These are phyloP conservation scores for Gonocerus acuteangulatus DNA, from an alignment of 2,888 invertebrate genomes.

Conservation along the genomic window DNA sequence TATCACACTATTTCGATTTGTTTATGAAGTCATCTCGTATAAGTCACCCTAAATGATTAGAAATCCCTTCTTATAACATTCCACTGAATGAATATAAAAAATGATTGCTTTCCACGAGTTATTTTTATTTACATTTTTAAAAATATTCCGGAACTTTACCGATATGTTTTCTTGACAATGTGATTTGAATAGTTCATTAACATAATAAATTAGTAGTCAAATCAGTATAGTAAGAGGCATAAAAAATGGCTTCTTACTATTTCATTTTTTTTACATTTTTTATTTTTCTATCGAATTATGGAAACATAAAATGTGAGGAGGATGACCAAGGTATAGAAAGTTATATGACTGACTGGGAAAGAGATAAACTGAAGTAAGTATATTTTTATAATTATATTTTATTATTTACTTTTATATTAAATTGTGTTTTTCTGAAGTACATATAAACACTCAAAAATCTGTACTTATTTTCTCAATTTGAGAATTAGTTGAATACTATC, in stretches of 20 bases:
- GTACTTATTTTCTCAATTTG: no score
- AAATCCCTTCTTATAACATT: not conserved
- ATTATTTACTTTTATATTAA: not conserved
- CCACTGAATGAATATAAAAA: not conserved
- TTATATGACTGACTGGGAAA: conserved; percentile 48
- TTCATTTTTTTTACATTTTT: conserved; percentile 19
- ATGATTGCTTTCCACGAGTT: not conserved
- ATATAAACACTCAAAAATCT: no score
- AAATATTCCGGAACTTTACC: conserved; percentile 1
- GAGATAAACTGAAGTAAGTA: conserved; percentile 56
- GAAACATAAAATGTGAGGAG: conserved; percentile 13
- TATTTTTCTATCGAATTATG: conserved; percentile 11
- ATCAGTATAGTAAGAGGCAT: conserved; percentile 1
- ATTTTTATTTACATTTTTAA: not conserved
- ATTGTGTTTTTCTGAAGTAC: conserved; percentile 2
- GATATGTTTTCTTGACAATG: conserved; percentile 23
- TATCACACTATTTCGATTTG: not conserved
- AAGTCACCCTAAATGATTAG: not conserved
- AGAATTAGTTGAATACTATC: no score
- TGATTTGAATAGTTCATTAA: conserved; percentile 1
- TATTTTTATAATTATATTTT: not conserved
- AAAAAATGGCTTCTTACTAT: conserved; percentile 11
- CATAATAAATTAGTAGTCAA: conserved; percentile 1
- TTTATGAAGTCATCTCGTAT: not conserved
- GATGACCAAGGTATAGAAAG: conserved; percentile 28